Evolutionary conservation across 23 tunicate species (phyloP).

Genomic region (Aplidium turbinatum): DNA sequence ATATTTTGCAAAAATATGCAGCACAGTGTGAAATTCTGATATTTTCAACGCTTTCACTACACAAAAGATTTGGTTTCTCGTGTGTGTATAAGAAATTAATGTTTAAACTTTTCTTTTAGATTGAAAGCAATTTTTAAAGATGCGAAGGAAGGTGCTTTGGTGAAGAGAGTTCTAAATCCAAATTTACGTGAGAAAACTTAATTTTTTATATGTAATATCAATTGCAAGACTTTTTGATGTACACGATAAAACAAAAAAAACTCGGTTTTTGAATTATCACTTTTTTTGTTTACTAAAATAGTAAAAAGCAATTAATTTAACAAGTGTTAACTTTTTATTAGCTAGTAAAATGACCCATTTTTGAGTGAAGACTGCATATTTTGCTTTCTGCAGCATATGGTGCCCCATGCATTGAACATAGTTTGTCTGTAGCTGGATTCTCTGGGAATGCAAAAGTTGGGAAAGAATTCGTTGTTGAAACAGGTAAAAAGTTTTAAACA

Average conservation of each 20-base stretch:
- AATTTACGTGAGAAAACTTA: constrained; percentile 57
- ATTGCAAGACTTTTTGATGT: background rate
- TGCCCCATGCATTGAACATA: constrained; percentile 78
- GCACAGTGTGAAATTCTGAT: background rate
- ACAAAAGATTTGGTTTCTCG: background rate
- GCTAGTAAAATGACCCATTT: too few species aligned
- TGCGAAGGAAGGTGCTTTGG: constrained; percentile 49
- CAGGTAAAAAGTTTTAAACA: too few species aligned
- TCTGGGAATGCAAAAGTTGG: constrained; percentile 58
- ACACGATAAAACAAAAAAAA: too few species aligned
- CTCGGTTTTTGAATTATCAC: background rate
- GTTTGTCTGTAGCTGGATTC: constrained; percentile 60
- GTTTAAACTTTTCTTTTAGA: constrained; percentile 24
- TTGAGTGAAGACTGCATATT: too few species aligned
- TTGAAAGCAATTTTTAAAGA: constrained; percentile 48
- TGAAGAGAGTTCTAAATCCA: constrained; percentile 67
- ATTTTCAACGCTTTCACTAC: background rate
- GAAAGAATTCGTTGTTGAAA: constrained; percentile 44
- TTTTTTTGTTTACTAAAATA: background rate
- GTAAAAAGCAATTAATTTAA: background rate
- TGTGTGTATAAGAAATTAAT: too few species aligned
- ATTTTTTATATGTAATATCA: background rate
- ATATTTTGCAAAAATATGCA: background rate
- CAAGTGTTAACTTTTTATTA: background rate
- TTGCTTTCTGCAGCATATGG: constrained; percentile 58